Evolutionary conservation across 1,140 invertebrate species (phyloP).

Genomic region (Whitmania pigra): DNA sequence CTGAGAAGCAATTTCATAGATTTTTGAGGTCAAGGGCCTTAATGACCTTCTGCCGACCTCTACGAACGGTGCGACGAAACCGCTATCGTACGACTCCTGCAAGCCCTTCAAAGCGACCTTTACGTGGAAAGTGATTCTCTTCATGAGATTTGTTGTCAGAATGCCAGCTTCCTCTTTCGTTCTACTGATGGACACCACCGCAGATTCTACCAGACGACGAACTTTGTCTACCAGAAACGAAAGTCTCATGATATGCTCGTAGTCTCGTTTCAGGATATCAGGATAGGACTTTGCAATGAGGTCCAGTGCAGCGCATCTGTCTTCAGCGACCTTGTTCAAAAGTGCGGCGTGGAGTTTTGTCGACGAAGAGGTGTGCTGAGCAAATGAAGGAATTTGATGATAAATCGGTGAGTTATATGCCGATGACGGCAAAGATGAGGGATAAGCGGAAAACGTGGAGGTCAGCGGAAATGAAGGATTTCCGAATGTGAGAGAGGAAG

Average conservation of each 20-base stretch:
- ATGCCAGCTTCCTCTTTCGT: background rate
- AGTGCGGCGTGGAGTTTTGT: too few relatives aligned
- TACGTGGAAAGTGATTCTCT: constrained; percentile 17
- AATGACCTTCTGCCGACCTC: constrained; percentile 9
- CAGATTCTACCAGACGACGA: background rate
- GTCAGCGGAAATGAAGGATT: too few relatives aligned
- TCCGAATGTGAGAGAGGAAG: too few relatives aligned
- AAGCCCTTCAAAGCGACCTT: constrained; percentile 17
- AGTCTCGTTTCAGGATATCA: constrained; percentile 4
- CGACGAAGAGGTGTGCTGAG: too few relatives aligned
- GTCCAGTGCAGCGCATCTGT: constrained; percentile 1
- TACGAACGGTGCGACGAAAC: constrained; percentile 15
- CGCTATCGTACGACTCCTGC: constrained; percentile 5
- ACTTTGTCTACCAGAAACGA: background rate
- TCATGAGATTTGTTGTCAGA: background rate
- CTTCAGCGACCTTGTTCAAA: background rate
- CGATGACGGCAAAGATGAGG: too few relatives aligned
- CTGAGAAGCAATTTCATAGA: constrained; percentile 5
- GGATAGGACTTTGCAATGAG: background rate
- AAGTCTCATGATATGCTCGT: constrained; percentile 10
- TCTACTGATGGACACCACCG: constrained; percentile 4
- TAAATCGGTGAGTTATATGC: too few relatives aligned
- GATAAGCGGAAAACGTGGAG: too few relatives aligned
- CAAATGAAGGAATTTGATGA: too few relatives aligned
- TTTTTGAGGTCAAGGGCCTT: background rate